These are phyloP conservation scores for Cirrhinus mrigala DNA, from an alignment of 2,797 vertebrate genomes.

Conservation along the genomic window DNA sequence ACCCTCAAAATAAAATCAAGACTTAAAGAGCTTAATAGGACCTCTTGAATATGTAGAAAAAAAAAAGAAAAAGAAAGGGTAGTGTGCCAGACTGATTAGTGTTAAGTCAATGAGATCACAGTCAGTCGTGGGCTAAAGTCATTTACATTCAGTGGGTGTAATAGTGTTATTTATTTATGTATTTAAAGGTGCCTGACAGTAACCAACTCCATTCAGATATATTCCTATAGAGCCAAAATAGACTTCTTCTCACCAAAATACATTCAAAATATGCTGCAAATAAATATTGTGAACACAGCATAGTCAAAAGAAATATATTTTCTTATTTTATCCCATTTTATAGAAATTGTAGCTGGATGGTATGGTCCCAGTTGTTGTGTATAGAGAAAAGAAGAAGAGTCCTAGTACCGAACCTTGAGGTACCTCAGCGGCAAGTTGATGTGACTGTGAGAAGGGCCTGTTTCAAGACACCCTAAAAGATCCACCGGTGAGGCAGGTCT, in stretches of 20 bases:
- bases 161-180: not conserved
- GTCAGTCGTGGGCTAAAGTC: not conserved
- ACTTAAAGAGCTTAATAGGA: no score
- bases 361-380: not conserved
- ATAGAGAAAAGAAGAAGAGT: not conserved
- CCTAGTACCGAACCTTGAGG: not conserved
- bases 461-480: not conserved
- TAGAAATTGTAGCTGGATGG: not conserved
- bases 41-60: not conserved
- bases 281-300: not conserved
- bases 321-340: not conserved
- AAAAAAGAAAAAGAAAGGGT: not conserved
- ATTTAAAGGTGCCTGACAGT: not conserved
- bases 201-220: not conserved
- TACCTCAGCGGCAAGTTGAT: not conserved
- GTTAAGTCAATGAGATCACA: not conserved
- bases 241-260: not conserved
- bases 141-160: not conserved
- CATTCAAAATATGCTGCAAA: not conserved
- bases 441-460: not conserved
- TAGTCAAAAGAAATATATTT: not conserved
- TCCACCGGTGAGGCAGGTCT: not conserved
- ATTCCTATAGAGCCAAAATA: not conserved
- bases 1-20: no score
- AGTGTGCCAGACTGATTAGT: not conserved